Base-by-base conservation (phyloP, 2,888 invertebrate genomes). In the Caradrina kadenii region DNA sequence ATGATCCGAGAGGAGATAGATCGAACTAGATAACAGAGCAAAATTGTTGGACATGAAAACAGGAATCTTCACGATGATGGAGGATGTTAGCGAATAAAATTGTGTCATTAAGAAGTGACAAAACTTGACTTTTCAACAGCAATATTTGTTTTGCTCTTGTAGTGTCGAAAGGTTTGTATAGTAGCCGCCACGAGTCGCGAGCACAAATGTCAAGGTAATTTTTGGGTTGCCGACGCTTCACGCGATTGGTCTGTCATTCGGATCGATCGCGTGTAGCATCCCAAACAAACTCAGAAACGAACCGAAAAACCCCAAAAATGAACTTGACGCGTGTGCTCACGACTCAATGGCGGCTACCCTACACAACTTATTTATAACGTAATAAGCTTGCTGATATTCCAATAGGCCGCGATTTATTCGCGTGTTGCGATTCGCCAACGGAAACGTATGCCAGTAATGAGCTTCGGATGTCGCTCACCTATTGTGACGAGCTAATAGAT, bases 391-490 rank as follows among this genome's bases (percentile, higher is more conserved):
- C 82, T 82, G 85, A 88, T 88, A 88, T 87, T 87, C 86, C 89
- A 86, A 89, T 90, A 90, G 90, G 85, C 82, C 87, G 89, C 87
- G 87, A 89, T 90, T 91, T 90, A 89, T 88, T 89, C 87, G 93
- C 91, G 88, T 91, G 92, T 94, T 92, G 93, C 92, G 91, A 94
- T 95, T 93, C 89, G 89, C 91, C 90, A 94, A 89, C 95, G 95
- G 95, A 96, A 95, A 94, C 89, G 93, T 91, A 92, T 88, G 87
- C 88, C 92, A 93, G 92, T 95, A 96, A 96, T 94, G 95, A 95
- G 95, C 94, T 95, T 95, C 95, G 95, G 95, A 96, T 95, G 94
- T 95, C 95, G 94, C 94, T 95, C 94, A 94, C 93, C 95, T 95
- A 96, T 96, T 96, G 95, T 96, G 93, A 93, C 88, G 82, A 90